Base-by-base conservation (phyloP, 2,797 vertebrate genomes). In the Synaphobranchus kaupii region DNA sequence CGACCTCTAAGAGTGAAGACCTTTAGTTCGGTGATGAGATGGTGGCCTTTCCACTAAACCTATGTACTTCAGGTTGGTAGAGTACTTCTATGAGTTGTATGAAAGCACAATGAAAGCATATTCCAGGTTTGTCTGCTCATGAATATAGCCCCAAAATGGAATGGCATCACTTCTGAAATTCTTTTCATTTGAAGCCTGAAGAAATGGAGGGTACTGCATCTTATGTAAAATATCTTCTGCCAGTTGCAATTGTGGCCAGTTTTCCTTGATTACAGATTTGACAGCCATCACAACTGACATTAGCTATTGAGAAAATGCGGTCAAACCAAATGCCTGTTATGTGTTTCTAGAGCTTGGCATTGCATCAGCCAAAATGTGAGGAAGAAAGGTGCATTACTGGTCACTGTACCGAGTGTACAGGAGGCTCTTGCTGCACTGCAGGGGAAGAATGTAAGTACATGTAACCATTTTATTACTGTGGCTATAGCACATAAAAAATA, bases 341-440 rank as follows among this genome's bases (percentile, higher is more conserved):
- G 52, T 63, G 68, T 94, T 95, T 89, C 86, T 95, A 96, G 98
- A 92, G 95, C 97, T 7, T 99, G 98, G 98, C 94, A 93, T 80
- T 97, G 95, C 91, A 96, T 99, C 92, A 94, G 93, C 88, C 92
- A 94, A 89, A 95, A 96, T 85, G 90, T 98, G 86, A 94, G 92
- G 89, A 98, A 96, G 91, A 95, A 89, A 92, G 97, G 96, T 0
- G 94, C 96, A 1, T 93, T 99, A 73, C 86, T 99, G 93, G 95
- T 99, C 81, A 97, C 97, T 0, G 97, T 98, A 76, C 98, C 98
- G 84, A 95, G 96, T 89, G 94, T 99, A 89, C 91, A 96, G 85
- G 96, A 98, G 86, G 95, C 97, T 31, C 93, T 98, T 60, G 90
- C 91, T 83, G 86, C 94, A 60, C 92, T 98, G 63, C 95, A 97